Percentiles rank a stretch among this genome's conserved stretches.
phyloP scores from a whole-genome alignment of 2,797 vertebrate genomes.

The Pangasius krempfi region DNA sequence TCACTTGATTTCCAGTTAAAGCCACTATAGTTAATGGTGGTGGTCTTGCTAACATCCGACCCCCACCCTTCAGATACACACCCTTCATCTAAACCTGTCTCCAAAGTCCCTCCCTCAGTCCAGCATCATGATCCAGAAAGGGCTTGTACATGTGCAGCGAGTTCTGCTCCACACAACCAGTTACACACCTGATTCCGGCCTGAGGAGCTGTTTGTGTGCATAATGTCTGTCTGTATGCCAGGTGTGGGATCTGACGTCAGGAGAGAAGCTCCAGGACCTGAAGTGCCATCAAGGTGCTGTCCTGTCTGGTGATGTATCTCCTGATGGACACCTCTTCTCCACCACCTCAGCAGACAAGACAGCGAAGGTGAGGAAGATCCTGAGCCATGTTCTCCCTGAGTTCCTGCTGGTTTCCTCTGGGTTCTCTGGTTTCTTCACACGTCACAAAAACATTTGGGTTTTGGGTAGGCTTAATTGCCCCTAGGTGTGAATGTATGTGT shows the following conservation, averaged over 20 bases:
- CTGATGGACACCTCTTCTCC: conserved; percentile 80
- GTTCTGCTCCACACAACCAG: not conserved
- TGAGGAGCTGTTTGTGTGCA: not conserved
- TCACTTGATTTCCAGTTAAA: not conserved
- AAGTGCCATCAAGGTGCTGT: conserved; percentile 84
- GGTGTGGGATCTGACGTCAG: conserved; percentile 85
- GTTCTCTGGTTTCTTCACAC: not conserved
- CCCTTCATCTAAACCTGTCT: no score
- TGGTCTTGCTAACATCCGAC: no score
- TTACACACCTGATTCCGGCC: not conserved
- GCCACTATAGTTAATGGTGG: no score
- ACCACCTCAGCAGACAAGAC: conserved; percentile 91
- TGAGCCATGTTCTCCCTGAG: not conserved
- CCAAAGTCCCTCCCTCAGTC: no score
- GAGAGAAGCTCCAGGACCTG: conserved; percentile 80
- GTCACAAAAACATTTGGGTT: no score
- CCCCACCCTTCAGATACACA: not conserved
- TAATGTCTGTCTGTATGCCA: conserved; percentile 52
- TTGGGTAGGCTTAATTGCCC: no score
- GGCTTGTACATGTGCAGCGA: not conserved
- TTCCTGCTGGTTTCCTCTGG: not conserved
- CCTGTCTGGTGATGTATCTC: conserved; percentile 87
- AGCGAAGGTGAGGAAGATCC: conserved; percentile 81
- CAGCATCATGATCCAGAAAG: not conserved
- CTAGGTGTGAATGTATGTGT: no score